Evolutionary conservation across 1,140 invertebrate species (phyloP), one percentile per base, ranked within the genome.

Genomic region (Nasonia giraulti): DNA sequence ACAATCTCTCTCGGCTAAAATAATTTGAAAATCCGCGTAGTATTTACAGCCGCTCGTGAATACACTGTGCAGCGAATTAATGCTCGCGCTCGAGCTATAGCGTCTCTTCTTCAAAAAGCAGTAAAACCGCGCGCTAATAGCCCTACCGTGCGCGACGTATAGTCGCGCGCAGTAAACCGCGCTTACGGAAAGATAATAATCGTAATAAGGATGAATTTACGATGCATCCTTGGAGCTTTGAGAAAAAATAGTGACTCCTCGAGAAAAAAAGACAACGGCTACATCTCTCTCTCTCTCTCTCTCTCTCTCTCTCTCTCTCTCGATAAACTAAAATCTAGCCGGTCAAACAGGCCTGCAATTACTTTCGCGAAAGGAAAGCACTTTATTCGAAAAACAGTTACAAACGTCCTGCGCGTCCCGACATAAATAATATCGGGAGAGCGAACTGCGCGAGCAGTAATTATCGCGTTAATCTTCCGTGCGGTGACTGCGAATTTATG

Each of bases 111-210:
- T 20, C 17, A 17, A 71, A 71, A 71, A 71, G 14, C 68, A 31
- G 68, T 71, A 71, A 71, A 71, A 71, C 14, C 31, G 6, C 8
- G 23, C 40, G 47, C 47, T 50, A 50, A 50, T 50, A 17, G 10
- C 47, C 47, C 47, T 50, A 37, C 33, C 2, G 47, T 27, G 27
- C 47, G 47, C 47, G 2, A 17, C 47, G 47, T 17, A 17, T 17
- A 17, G 47, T 4, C 12, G 14, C 12, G 17, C 55, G 55, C 17
- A 62, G 14, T 62, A n/a, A 62, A 62, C 55, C 6, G 17, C 20
- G 55, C 55, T 62, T 62, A n/a, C 17, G 55, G 31, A 31, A 50
- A n/a, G 17, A 79, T 79, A 66, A 79, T 79, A 66, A 79, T 79
- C 55, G 31, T 31, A 66, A 37, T 8, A 37, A 27, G 55, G 66